Base-by-base conservation (phyloP, 1,140 invertebrate species). In the Eurosta solidaginis region DNA sequence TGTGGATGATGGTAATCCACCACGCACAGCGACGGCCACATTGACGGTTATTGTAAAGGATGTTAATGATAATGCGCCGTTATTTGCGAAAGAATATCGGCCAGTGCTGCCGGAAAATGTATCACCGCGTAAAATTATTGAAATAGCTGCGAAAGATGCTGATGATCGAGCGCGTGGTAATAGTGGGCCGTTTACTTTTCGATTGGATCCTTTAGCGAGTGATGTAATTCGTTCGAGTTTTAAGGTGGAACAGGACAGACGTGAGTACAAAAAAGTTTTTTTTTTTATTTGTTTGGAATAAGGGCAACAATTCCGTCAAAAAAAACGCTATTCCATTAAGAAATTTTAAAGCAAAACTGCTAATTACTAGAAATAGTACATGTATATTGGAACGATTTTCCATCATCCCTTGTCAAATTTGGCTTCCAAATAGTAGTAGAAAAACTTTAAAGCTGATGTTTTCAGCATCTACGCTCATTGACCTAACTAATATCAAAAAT, bases 11-110 rank as follows among this genome's bases (percentile, higher is more conserved):
- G 92, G 92, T 75, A 85, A 82, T 77, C 92, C 92, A 14, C 84
- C 91, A 17, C 90, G 90, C 79, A 93, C 92, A 7, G 92, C 93
- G 1, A 93, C 92, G 1, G 92, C 92, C 2, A 93, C 92, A 1
- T 85, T 94, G 14, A 91, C 90, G 0, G 91, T 93, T 0, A 89
- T 90, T 63, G 91, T 94, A 2, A 89, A 89, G 74, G 93, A 94
- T 84, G 90, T 93, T 29, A 94, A 94, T 81, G 93, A 94, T 80
- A 93, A 90, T 86, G 88, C 88, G 0, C 91, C 91, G 1, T 87
- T 83, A 5, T 90, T 92, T 81, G 85, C 88, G 0, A 87, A 91
- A 81, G 90, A 92, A 77, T 92, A 93, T 81, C 88, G 90, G 40
- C 92, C 92, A 1, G 90, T 92, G 10, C 85, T 93, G 14, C 89